These are phyloP conservation scores for Furcifer pardalis DNA, from an alignment of 2,797 vertebrate species.

Conservation along the genomic window DNA sequence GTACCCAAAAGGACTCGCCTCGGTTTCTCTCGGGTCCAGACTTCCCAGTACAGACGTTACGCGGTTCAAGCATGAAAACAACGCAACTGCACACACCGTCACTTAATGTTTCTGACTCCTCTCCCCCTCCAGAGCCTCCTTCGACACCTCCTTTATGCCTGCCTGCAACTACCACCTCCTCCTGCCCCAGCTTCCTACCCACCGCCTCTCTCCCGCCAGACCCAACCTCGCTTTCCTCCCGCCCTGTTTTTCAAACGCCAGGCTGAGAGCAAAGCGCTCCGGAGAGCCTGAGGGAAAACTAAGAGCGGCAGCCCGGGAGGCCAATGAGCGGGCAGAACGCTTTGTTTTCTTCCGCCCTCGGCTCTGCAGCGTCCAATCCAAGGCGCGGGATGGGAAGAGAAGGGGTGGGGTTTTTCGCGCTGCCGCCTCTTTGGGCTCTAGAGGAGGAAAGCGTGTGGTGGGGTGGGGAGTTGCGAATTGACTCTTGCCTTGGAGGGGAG, in stretches of 20 bases:
- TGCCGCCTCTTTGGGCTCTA: background rate
- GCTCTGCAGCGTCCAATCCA: background rate
- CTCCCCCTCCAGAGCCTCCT: background rate
- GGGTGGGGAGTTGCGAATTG: no score
- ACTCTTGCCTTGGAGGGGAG: no score
- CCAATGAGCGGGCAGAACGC: background rate
- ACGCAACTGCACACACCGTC: no score
- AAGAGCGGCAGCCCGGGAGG: background rate
- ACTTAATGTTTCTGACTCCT: no score
- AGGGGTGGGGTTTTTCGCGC: background rate
- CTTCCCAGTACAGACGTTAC: no score
- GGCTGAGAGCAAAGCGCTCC: background rate
- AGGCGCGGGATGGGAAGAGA: background rate
- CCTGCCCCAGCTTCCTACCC: no score
- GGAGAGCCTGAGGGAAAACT: background rate
- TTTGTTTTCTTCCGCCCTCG: no score
- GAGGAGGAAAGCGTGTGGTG: background rate
- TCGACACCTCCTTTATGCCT: background rate
- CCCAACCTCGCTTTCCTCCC: background rate
- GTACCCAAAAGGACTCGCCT: no score
- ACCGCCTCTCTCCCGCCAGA: background rate
- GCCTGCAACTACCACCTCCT: no score
- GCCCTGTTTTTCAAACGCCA: conserved; percentile 6
- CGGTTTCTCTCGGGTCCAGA: no score
- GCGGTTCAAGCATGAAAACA: no score